Conservation (phyloP, 2,888 invertebrate species). For the Amblyteles armatorius region DNA sequence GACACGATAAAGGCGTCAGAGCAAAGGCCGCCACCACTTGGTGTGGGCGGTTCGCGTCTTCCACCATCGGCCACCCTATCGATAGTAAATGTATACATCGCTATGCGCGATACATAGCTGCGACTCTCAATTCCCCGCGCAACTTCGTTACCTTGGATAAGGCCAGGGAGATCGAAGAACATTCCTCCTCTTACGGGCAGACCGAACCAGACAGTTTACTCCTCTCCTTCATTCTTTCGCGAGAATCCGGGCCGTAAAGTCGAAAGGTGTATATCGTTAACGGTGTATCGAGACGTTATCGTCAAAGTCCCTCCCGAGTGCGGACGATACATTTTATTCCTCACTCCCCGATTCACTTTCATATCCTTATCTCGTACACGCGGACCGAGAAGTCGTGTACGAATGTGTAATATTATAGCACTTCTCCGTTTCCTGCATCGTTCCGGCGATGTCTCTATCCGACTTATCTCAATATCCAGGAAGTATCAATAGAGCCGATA, state of each 20-base stretch:
- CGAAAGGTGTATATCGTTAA: slow-evolving; percentile 55
- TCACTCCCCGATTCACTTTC: slow-evolving; percentile 35
- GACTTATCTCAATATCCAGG: slow-evolving; percentile 57
- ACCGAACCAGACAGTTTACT: slow-evolving; percentile 44
- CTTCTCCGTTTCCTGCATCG: slow-evolving; percentile 37
- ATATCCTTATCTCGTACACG: slow-evolving; percentile 48
- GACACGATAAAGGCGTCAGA: slow-evolving; percentile 62
- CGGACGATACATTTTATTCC: slow-evolving; percentile 51
- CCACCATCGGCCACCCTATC: slow-evolving; percentile 63
- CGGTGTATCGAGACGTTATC: slow-evolving; percentile 62
- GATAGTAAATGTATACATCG: slow-evolving; percentile 57
- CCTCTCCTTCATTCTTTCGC: slow-evolving; percentile 10
- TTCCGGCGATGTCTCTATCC: slow-evolving; percentile 55
- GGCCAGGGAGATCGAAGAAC: slow-evolving; percentile 45
- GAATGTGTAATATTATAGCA: slow-evolving; percentile 37
- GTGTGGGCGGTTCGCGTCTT: slow-evolving; percentile 61
- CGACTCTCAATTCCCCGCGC: slow-evolving; percentile 34
- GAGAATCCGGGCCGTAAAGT: slow-evolving; percentile 56
- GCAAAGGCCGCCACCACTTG: slow-evolving; percentile 48
- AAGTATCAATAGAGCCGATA: slow-evolving; percentile 56
- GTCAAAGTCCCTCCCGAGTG: slow-evolving; percentile 25
- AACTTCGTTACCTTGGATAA: slow-evolving; percentile 60
- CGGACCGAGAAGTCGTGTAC: slow-evolving; percentile 24
- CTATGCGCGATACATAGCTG: slow-evolving; percentile 53
- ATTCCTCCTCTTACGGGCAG: slow-evolving; percentile 33